Base-by-base conservation (phyloP, 1,140 invertebrate genomes). In the Oryzaephilus surinamensis region DNA sequence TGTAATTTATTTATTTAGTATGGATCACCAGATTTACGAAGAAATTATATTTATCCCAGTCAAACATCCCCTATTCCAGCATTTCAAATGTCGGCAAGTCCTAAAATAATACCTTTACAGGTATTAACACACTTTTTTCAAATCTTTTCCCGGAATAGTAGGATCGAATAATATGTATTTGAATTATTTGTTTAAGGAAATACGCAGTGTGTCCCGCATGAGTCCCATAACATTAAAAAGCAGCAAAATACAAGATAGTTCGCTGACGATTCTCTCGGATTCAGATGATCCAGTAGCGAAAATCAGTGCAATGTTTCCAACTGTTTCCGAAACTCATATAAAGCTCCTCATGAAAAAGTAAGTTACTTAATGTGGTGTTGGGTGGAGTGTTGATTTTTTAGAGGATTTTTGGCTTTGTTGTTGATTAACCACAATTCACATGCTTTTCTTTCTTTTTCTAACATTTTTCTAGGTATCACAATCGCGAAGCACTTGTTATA, bases 271-370 rank as follows among this genome's bases (percentile, higher is more conserved):
- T 18, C 56, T 69, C 31, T 66, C 69, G 4, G 77, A 84, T 37
- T 72, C 72, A 3, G 81, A 84, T 50, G 70, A 76, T 3, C 69
- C 84, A 38, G 79, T 89, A 11, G 69, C 76, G 18, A 90, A 87
- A 64, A 85, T 91, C 46, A 79, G 82, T 59, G 76, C 84, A n/a
- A 84, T 90, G 76, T 93, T 93, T 61, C 87, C 87, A 8, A 91
- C 87, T 6, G 88, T 89, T 21, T 77, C 81, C 31, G 88, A 94
- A 56, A 81, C 79, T 16, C 87, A 91, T 54, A 89, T 94, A 51
- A 77, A 81, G 51, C 72, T 88, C 38, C 70, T 92, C 41, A 62
- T 92, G 15, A 86, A 88, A 62, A 90, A 91, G 87, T 91, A 73
- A 81, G 77, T 50, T 28, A 15, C 21, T 20, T n/a, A 11, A 23